Evolutionary conservation across 2,797 vertebrate genomes (phyloP), one percentile per base, ranked within the genome.

Genomic region (Labroides dimidiatus): DNA sequence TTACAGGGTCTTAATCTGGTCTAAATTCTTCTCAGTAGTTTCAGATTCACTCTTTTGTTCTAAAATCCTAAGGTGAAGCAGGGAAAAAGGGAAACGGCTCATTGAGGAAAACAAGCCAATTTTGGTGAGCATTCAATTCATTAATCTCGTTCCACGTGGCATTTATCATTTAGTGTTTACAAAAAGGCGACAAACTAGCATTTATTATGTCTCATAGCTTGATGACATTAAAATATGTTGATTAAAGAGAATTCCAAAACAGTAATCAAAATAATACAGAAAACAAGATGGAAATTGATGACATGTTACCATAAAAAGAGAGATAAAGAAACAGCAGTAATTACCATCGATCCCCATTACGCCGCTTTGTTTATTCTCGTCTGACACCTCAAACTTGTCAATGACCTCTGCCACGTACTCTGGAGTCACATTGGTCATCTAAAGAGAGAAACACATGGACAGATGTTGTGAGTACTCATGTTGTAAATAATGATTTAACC

Each of bases 321-420:
- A 17, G 13, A 24, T 13, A 19, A 47, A 45, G 27, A 10, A 33
- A n/a, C 5, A 9, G 1, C 27, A 24, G 62, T 49, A 50, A 23
- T 93, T 94, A 99, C 98, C 98, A 94, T 99, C 98, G 75, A 99
- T 96, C 56, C 98, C 97, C 86, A 99, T 91, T 69, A 98, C 77
- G 7, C 94, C 94, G 69, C 92, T 95, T 58, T 92, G 91, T 90
- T 97, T 99, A 89, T 98, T 97, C 90, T 99, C 97, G 61, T 97
- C 95, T 0, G 96, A 96, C 64, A 95, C 86, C 85, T 99, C 98
- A 87, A 99, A 99, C 87, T 97, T 99, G 84, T 94, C 92, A 81
- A 99, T 95, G 89, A 99, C 93, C 87, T 98, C 96, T 84, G 95
- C 92, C 70, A 96, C 95, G 63, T 94, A 96, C 68, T 99, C 97